phyloP scores from a whole-genome alignment of 2,113 vertebrate species.

The Leptosomus discolor region DNA sequence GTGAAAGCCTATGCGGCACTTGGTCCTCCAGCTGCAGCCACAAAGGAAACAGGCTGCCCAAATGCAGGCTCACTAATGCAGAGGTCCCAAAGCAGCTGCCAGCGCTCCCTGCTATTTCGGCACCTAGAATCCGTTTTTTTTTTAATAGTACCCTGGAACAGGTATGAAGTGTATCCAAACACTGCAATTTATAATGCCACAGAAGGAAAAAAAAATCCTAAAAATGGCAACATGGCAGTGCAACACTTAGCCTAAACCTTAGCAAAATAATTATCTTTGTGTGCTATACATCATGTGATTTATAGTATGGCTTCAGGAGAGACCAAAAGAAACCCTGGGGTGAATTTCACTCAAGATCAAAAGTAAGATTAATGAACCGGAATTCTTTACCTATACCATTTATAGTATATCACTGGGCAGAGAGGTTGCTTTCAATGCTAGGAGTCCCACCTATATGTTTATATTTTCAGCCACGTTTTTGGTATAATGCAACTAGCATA shows the following conservation, averaged over 20 bases:
- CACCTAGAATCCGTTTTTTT: not conserved
- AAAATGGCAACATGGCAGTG: not conserved
- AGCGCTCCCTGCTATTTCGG: not conserved
- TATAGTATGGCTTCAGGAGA: not conserved
- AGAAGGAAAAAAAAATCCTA: not conserved
- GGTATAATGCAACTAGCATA: not conserved
- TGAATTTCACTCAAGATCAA: slow-evolving; percentile 2
- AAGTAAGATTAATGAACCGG: not conserved
- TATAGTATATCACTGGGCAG: not conserved
- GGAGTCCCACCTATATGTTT: not conserved
- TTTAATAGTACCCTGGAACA: not conserved
- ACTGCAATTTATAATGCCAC: not conserved
- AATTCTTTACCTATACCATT: not conserved
- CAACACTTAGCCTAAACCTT: not conserved
- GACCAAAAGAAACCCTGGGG: not conserved
- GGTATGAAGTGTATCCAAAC: not conserved
- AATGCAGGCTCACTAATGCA: not conserved
- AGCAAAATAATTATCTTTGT: not conserved
- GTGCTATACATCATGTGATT: not conserved
- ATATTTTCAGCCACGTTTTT: not conserved
- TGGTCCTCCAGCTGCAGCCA: not conserved
- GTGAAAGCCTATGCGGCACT: not conserved
- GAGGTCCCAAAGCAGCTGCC: not conserved
- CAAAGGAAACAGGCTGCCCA: not conserved
- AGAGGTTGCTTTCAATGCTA: not conserved